Percentiles rank a stretch among this genome's conserved stretches.
Evolutionary conservation across 2,888 invertebrate species (phyloP).

Genomic region (Papilio gigon): DNA sequence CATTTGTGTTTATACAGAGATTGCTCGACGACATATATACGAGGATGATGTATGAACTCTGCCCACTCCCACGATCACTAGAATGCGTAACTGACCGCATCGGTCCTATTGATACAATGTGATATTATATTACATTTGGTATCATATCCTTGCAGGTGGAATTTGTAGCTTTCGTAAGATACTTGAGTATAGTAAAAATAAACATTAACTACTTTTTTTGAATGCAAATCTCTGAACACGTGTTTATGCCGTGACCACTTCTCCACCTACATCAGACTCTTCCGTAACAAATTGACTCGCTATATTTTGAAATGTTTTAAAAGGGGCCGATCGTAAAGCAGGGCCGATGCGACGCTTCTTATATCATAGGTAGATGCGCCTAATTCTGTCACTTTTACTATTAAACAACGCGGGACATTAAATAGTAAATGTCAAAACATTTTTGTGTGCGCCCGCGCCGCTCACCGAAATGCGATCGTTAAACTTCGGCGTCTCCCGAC

Average conservation of each 20-base stretch:
- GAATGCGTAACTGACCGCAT: background rate
- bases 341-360: constrained; percentile 18
- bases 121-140: background rate
- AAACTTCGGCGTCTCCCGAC: constrained; percentile 13
- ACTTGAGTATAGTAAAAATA: background rate
- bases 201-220: background rate
- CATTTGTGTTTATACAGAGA: constrained; percentile 34
- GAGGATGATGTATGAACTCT: background rate
- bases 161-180: background rate
- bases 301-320: constrained; percentile 41
- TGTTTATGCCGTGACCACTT: constrained; percentile 4
- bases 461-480: constrained; percentile 17
- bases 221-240: background rate
- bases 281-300: constrained; percentile 23
- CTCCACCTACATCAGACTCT: constrained; percentile 15
- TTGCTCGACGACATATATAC: constrained; percentile 25
- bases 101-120: background rate
- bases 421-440: constrained; percentile 38
- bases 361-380: constrained; percentile 19
- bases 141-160: background rate
- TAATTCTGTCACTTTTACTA: constrained; percentile 38
- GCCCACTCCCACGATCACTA: constrained; percentile 5
- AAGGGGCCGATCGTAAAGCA: constrained; percentile 36
- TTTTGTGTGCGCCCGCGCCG: constrained; percentile 19
- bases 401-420: constrained; percentile 31